phyloP scores from a whole-genome alignment of 53 echinoderm and acorn worm species.

The Crossaster papposus region DNA sequence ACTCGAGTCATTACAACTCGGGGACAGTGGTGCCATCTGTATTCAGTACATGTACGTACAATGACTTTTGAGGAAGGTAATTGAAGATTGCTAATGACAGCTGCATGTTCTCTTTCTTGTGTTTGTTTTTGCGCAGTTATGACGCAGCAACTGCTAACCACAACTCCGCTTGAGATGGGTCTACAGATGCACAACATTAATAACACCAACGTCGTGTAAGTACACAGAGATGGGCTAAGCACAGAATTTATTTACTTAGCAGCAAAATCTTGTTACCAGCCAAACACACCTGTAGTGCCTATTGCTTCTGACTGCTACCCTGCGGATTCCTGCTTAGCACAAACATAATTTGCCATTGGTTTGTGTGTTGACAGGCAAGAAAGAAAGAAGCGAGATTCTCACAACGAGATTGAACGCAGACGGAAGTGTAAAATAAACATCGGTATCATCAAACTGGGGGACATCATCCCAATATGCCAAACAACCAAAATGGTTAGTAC shows the following conservation, averaged over 20 bases:
- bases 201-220: conserved; percentile 36
- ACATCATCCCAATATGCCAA: conserved; percentile 70
- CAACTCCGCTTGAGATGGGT: conserved; percentile 52
- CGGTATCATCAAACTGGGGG: conserved; percentile 83
- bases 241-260: no score
- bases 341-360: no score
- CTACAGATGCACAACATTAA: conserved; percentile 58
- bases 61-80: neutral
- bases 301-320: no score
- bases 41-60: no score
- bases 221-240: neutral
- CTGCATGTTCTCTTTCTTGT: neutral
- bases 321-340: no score
- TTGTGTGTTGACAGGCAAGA: conserved; percentile 23
- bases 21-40: no score
- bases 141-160: conserved; percentile 53
- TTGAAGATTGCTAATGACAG: neutral
- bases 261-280: no score
- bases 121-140: conserved; percentile 28
- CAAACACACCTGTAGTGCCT: no score
- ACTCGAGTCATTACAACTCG: no score
- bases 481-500: conserved; percentile 79
- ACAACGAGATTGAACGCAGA: conserved; percentile 79
- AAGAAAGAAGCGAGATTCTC: conserved; percentile 57
- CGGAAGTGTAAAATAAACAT: conserved; percentile 87